These are phyloP conservation scores for Leucoraja ocellata DNA, from an alignment of 2,797 vertebrate species.

Conservation along the genomic window DNA sequence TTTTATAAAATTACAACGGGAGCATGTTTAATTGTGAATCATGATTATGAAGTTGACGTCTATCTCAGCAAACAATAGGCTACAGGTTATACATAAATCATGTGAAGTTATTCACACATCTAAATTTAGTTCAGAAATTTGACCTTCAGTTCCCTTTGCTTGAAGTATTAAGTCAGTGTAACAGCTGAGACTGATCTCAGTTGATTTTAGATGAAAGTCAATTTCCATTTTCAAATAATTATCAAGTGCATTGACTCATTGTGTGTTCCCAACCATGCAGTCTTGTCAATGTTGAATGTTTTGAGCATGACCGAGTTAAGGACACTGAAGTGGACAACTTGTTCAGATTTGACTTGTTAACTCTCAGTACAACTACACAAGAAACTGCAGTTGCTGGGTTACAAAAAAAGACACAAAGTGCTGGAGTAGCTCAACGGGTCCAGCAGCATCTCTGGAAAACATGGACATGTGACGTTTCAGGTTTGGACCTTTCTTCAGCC, in stretches of 20 bases:
- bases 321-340: neutral
- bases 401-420: no score
- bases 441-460: no score
- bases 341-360: neutral
- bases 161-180: neutral
- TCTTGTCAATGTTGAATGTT: neutral
- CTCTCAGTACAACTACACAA: neutral
- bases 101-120: neutral
- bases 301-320: neutral
- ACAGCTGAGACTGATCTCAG: neutral
- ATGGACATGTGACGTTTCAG: no score
- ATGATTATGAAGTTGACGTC: neutral
- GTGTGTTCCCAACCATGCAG: neutral
- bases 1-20: no score
- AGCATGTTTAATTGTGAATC: no score
- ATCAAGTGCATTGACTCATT: neutral
- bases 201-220: neutral
- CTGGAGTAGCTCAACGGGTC: no score
- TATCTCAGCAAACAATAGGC: neutral
- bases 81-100: neutral
- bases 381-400: no score
- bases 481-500: no score
- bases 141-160: neutral
- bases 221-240: neutral
- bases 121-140: conserved; percentile 3